Percentiles rank a stretch among this genome's conserved stretches.
phyloP scores from a whole-genome alignment of 92 coral and sea anemone species.

The Heteractis magnifica region DNA sequence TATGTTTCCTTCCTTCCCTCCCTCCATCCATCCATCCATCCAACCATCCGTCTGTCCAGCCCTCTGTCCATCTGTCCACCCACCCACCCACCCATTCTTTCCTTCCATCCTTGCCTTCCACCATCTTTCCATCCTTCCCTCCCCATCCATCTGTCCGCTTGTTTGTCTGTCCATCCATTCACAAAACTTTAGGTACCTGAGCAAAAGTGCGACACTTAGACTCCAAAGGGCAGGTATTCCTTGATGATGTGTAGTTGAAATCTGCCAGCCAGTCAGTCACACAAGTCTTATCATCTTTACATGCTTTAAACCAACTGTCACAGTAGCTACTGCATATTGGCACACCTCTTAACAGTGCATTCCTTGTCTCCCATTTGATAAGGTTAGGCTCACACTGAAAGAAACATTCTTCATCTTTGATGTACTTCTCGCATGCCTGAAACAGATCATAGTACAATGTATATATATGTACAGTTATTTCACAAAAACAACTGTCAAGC shows the following conservation, averaged over 20 bases:
- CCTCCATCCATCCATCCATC: neutral
- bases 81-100: neutral
- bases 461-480: too few relatives aligned
- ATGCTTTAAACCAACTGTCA: slow-evolving; percentile 79
- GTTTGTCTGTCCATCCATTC: neutral
- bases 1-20: neutral
- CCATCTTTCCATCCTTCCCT: neutral
- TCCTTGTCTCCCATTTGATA: slow-evolving; percentile 58
- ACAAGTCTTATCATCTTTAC: slow-evolving; percentile 79
- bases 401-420: slow-evolving; percentile 82
- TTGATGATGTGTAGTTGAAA: slow-evolving; percentile 51
- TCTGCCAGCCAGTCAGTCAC: slow-evolving; percentile 61
- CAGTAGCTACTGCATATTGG: slow-evolving; percentile 84
- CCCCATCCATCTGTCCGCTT: neutral
- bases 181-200: slow-evolving; percentile 39
- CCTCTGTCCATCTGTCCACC: too few relatives aligned
- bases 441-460: neutral
- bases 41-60: neutral
- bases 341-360: slow-evolving; percentile 36
- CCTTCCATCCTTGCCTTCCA: neutral
- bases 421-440: slow-evolving; percentile 73
- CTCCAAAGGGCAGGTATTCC: slow-evolving; percentile 54
- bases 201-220: slow-evolving; percentile 68
- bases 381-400: slow-evolving; percentile 86
- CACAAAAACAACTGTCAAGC: too few relatives aligned